Evolutionary conservation across 2,797 vertebrate species (phyloP), one percentile per base, ranked within the genome.

Genomic region (Poecilia wingei): DNA sequence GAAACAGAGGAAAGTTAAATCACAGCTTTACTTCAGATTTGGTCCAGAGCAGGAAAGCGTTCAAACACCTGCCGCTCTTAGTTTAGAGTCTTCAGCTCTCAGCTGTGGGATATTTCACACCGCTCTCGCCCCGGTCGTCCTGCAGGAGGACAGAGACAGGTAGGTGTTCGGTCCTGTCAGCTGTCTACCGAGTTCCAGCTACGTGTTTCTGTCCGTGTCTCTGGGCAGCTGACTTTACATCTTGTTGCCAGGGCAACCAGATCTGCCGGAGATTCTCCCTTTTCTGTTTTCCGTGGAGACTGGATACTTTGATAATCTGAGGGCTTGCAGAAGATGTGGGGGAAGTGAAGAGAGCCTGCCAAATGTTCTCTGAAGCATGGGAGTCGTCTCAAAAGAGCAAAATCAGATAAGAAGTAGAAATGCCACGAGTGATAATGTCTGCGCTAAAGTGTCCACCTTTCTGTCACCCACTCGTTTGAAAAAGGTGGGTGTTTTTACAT

Each of bases 291-390:
- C 93, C 91, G 91, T 87, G 79, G 93, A 94, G 93, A 95, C 89
- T 20, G 85, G 91, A 94, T 93, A 91, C 92, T 95, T 94, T 95
- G 94, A 95, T 95, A 95, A 94, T 94, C 88, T 94, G 78, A 90
- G 85, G 87, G 92, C 92, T 92, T 93, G 92, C 89, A 91, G 87
- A 88, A 91, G 85, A 93, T 74, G 72, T 89, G 88, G 89, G 87
- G 91, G 88, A 87, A 87, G 90, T 79, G 86, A 61, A 53, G 86
- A 88, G 84, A 83, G 86, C 84, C 87, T 91, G 88, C 86, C 86
- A 86, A 92, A 90, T 79, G 79, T 82, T 87, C 91, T 91, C 75
- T 91, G 85, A 92, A 91, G 87, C 89, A 82, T 74, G 74, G 73
- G 70, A 88, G 74, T 87, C 86, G 53, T 84, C 72, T 87, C 84